Evolutionary conservation across 2,113 vertebrate genomes (phyloP), one percentile per base, ranked within the genome.

Genomic region (Phoenicopterus ruber): DNA sequence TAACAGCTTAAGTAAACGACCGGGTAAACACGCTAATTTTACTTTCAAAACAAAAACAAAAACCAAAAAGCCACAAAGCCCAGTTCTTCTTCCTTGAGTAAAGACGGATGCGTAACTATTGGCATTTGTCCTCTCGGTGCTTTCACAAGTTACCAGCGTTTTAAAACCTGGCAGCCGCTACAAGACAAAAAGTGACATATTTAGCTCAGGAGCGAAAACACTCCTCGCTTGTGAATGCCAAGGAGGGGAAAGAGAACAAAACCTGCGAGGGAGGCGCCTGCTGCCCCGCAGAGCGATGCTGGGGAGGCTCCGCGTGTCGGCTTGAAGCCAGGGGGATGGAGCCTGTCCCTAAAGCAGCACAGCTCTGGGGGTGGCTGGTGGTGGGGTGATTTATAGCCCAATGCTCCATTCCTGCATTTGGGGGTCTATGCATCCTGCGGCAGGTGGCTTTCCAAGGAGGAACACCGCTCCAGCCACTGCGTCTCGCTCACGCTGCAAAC

Each of bases 291-390:
- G 47, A 69, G 49, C 1, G 4, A 19, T 52, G 42, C 42, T 18
- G 19, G 42, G 26, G 31, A 11, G 5, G 50, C 36, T 87, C 62
- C 0, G 0, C 34, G 49, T 1, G 1, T 74, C 8, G 0, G 6
- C 77, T 61, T 0, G 0, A 61, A 69, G 31, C 31, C 36, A 22
- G 10, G 7, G n/a, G 32, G 20, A 17, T 0, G 0, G 66, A 84
- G 31, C 46, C 42, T 17, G n/a, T 25, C 50, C 82, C n/a, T 31
- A 9, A 26, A 28, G 65, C 73, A 84, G 73, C 20, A 7, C 40
- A 50, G 62, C 74, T 59, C 82, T 6, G 13, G 79, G 31, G 28
- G 32, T 0, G 16, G 76, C n/a, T 32, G 61, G 28, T 0, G 2
- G 46, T 38, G 8, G 22, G 47, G 52, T 34, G 16, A 21, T 65